Evolutionary conservation across 2,888 invertebrate species (phyloP), one percentile per base, ranked within the genome.

Genomic region (Aromia moschata): DNA sequence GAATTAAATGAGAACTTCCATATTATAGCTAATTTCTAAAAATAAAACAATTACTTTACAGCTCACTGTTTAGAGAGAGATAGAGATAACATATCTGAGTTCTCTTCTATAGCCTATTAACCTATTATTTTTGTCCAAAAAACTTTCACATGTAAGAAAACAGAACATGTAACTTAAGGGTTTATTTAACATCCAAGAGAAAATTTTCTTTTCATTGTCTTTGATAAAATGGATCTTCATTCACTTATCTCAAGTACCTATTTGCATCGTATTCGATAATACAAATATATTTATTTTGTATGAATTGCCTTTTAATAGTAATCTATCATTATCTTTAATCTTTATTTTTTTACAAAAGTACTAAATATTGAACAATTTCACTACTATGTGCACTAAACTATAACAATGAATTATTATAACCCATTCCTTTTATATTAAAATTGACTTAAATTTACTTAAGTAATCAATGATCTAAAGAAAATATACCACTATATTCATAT

Each of bases 21-120:
- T 3, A 15, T 45, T 45, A 45, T 31, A 31, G 31, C 31, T 45
- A 45, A 31, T 45, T n/a, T 45, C 45, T 45, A 45, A 45, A 31
- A 45, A 45, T 45, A 45, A 16, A 30, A 11, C 31, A 45, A 16
- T 45, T 14, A 25, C 14, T 43, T n/a, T 31, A 15, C 31, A 1
- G 16, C 45, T 43, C 43, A n/a, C 2, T 45, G 31, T 45, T 45
- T 45, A 45, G 45, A 45, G 45, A 25, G 20, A 45, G 31, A 45
- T 14, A 31, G 30, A 12, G 30, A 31, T 10, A 43, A 11, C 10
- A 5, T 38, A 15, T 14, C 16, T 20, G 12, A 14, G 18, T 25
- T 11, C 25, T 20, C 17, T 41, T 9, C 3, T 14, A 20, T 25
- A 43, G 14, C 25, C 12, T 2, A 43, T 25, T 43, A 43, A 43